Evolutionary conservation across 30 jellyfish, hydroid and myxozoan species (phyloP).

Genomic region (Nemopilema nomurai): DNA sequence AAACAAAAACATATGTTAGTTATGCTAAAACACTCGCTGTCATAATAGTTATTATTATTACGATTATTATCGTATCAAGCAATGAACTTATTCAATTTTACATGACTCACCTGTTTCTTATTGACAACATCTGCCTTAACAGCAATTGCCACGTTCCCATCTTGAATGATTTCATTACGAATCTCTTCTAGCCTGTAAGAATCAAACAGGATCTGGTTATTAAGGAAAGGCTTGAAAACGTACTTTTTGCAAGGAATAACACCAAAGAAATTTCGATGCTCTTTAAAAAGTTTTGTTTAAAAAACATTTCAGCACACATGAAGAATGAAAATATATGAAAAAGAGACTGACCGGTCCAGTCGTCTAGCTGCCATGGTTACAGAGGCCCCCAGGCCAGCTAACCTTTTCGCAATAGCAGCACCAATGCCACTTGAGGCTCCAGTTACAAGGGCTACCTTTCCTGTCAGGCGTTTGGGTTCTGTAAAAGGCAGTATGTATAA

Average conservation of each 20-base stretch:
- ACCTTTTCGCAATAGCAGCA: slow-evolving; percentile 74
- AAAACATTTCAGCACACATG: too few relatives aligned
- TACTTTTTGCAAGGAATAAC: too few relatives aligned
- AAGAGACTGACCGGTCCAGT: slow-evolving; percentile 60
- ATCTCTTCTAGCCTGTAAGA: slow-evolving; percentile 73
- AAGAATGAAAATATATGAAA: neutral
- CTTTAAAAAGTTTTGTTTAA: too few relatives aligned
- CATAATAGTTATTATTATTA: too few relatives aligned
- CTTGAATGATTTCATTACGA: slow-evolving; percentile 66
- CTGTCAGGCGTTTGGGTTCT: slow-evolving; percentile 60
- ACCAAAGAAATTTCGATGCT: too few relatives aligned
- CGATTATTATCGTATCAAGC: neutral
- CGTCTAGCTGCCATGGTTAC: slow-evolving; percentile 90
- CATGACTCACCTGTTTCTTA: slow-evolving; percentile 38
- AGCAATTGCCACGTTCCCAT: slow-evolving; percentile 81
- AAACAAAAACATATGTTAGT: too few relatives aligned
- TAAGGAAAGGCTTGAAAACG: too few relatives aligned
- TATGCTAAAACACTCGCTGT: too few relatives aligned
- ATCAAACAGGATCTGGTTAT: neutral
- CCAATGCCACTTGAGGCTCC: slow-evolving; percentile 98
- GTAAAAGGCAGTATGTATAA: too few relatives aligned
- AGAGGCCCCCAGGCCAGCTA: slow-evolving; percentile 86
- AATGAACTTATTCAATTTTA: neutral
- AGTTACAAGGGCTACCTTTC: slow-evolving; percentile 79
- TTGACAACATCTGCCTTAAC: slow-evolving; percentile 76